Evolutionary conservation across 2,888 invertebrate species (phyloP), one percentile per base, ranked within the genome.

Genomic region (Arrhopalites spinosus): DNA sequence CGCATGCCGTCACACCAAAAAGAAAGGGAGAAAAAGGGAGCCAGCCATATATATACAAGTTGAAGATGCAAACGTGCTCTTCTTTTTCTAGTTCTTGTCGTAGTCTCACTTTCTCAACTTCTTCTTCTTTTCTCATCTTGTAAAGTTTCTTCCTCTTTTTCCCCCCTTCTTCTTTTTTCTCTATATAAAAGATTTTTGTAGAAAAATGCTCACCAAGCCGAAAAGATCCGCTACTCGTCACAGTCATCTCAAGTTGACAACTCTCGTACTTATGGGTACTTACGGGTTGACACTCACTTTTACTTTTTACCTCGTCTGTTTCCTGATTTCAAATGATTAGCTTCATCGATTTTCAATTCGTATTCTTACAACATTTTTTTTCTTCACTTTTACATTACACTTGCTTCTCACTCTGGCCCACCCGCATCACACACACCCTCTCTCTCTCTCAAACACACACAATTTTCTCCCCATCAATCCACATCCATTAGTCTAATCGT

Each of bases 261-360:
- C 27, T 43, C 20, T 45, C 47, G 47, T 68, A 68, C 67, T 68
- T 68, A 68, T 47, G 47, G 67, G 67, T 68, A 56, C 69, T 69
- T 69, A 69, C 53, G 30, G 27, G 29, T 69, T 50, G 50, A 50
- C 53, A 50, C 25, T 56, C n/a, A 69, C 68, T 68, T n/a, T 53
- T 30, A 66, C 29, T 74, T 56, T 73, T 72, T 76, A 76, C 76
- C 76, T 76, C 20, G 15, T 76, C 76, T 73, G 73, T 76, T 67
- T 67, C 30, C 72, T 76, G 76, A 76, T 74, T 74, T 74, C 69
- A 69, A 74, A 76, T 73, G 76, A 76, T 76, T 76, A 76, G 76
- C 76, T 67, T 20, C 47, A 69, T 69, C 69, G 69, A 69, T 69
- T 69, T 69, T 69, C 69, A 69, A 69, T 69, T 29, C 63, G 36